Evolutionary conservation across 2,888 invertebrate species (phyloP).

Genomic region (Sclerodermus sp.): DNA sequence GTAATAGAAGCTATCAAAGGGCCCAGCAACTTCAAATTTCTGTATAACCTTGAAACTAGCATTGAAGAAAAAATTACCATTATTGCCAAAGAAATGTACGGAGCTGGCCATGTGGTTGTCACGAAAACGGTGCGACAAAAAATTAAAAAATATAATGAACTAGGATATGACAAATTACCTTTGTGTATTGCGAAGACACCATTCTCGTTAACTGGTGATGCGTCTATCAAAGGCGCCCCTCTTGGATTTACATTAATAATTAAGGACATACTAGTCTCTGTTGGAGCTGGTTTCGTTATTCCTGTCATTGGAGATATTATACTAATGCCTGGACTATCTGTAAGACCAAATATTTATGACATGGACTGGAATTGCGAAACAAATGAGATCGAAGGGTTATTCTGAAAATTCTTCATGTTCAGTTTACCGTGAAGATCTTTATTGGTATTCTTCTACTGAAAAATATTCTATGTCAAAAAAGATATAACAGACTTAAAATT

Average conservation of each 20-base stretch:
- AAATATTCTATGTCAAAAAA: no score
- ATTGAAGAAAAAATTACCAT: conserved; percentile 84
- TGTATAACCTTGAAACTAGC: conserved; percentile 71
- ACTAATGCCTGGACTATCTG: conserved; percentile 95
- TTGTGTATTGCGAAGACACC: conserved; percentile 99
- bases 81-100: conserved; percentile 94
- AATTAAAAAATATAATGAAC: conserved; percentile 42
- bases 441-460: no score
- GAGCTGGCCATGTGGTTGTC: conserved; percentile 84
- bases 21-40: conserved; percentile 66
- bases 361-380: conserved; percentile 91
- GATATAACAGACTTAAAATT: no score
- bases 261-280: conserved; percentile 84
- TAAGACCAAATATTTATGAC: conserved; percentile 94
- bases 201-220: conserved; percentile 88
- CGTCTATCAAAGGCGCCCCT: conserved; percentile 89
- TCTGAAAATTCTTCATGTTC: no score
- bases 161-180: conserved; percentile 82
- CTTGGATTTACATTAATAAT: conserved; percentile 85
- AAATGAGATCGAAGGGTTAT: conserved; percentile 91
- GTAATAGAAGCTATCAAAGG: conserved; percentile 77
- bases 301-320: conserved; percentile 92
- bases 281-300: conserved; percentile 94
- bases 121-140: conserved; percentile 66
- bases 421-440: no score